A percentile compares a stretch with the other conserved stretches of the same genome.
Conservation (phyloP, 64 coral and sea anemone species). For the Montipora efflorescens region DNA sequence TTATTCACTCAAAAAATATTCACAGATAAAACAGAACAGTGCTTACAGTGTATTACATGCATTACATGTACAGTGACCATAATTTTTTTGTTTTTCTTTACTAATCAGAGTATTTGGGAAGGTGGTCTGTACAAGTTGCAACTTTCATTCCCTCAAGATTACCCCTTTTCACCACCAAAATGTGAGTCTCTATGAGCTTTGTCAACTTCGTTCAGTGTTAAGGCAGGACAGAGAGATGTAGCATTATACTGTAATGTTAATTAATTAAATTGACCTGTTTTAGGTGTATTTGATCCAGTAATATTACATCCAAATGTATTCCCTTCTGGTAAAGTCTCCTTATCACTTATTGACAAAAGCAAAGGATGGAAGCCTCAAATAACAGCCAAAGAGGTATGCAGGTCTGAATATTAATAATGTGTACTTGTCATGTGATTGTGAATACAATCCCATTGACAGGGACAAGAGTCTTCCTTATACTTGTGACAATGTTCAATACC, state of each 20-base stretch:
- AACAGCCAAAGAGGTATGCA: slow-evolving; percentile 82
- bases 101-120: slow-evolving; percentile 71
- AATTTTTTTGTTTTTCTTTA: too few relatives aligned
- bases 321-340: slow-evolving; percentile 91
- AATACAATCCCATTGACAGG: too few relatives aligned
- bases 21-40: too few relatives aligned
- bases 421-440: not conserved
- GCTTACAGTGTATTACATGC: too few relatives aligned
- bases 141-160: slow-evolving; percentile 74
- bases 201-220: too few relatives aligned
- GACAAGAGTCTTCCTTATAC: not conserved
- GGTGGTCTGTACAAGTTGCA: slow-evolving; percentile 71
- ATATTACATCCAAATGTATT: slow-evolving; percentile 98
- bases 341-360: slow-evolving; percentile 90
- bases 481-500: not conserved
- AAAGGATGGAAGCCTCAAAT: slow-evolving; percentile 98
- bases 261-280: not conserved
- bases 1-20: too few relatives aligned
- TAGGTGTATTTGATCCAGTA: slow-evolving; percentile 88
- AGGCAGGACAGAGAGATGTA: too few relatives aligned
- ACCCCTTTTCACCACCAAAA: slow-evolving; percentile 86
- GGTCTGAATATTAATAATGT: not conserved
- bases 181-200: slow-evolving; percentile 41
- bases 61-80: too few relatives aligned
- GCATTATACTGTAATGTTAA: too few relatives aligned